Conservation (phyloP, 2,888 invertebrate species). For the Cryptocephalus primarius region DNA sequence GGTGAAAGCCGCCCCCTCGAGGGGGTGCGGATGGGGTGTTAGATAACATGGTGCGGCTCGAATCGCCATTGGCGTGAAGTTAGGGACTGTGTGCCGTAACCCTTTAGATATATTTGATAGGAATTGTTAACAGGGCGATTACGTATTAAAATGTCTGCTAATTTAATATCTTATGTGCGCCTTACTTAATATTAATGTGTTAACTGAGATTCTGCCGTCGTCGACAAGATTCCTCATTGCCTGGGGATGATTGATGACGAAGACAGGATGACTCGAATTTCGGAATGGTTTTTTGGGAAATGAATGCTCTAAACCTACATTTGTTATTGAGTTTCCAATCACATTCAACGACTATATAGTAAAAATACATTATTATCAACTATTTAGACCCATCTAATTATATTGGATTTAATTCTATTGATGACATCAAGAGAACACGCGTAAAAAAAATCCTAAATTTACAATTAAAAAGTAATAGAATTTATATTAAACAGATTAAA, state of each 20-base stretch:
- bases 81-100: constrained; percentile 4
- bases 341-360: too few relatives aligned
- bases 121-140: constrained; percentile 35
- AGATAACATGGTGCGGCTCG: constrained; percentile 35
- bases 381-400: too few relatives aligned
- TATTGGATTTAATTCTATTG: too few relatives aligned
- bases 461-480: too few relatives aligned
- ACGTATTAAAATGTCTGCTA: constrained; percentile 33
- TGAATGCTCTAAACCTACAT: too few relatives aligned
- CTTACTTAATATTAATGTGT: background rate
- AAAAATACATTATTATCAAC: too few relatives aligned
- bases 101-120: constrained; percentile 29
- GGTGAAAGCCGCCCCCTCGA: constrained; percentile 16
- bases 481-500: too few relatives aligned
- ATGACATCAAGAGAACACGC: too few relatives aligned
- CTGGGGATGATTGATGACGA: background rate
- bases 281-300: background rate
- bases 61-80: constrained; percentile 34
- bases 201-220: background rate
- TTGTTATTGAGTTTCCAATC: too few relatives aligned
- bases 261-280: background rate
- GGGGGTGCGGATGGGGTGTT: constrained; percentile 19
- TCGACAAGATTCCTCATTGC: background rate
- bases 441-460: too few relatives aligned
- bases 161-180: constrained; percentile 18